Evolutionary conservation across 2,797 vertebrate genomes (phyloP), one percentile per base, ranked within the genome.

Genomic region (Myotis daubentonii): DNA sequence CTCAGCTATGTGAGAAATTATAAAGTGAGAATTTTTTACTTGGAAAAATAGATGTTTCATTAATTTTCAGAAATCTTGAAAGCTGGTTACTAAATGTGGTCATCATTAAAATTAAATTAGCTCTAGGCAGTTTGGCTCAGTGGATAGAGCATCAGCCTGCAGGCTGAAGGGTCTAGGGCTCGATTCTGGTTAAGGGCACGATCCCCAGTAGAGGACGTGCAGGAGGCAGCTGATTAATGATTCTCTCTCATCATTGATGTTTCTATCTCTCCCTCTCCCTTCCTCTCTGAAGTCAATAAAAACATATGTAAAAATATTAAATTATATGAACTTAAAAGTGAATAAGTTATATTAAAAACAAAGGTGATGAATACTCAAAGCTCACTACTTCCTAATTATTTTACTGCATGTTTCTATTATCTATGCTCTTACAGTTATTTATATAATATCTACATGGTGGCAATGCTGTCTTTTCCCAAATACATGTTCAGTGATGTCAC

Each of bases 51-150:
- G 7, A 33, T 16, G 36, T 92, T 74, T 93, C 41, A 49, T 70
- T 82, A 0, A 68, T 89, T 95, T 91, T 87, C 36, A 93, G 87
- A 93, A 96, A 72, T 85, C 15, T 89, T 92, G n/a, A 41, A 47
- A 85, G 25, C 15, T 60, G 16, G 3, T 75, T 57, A 33, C 62
- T 94, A 79, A 85, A 66, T 44, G 30, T 84, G 30, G 38, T 68
- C 51, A 57, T 88, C 53, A 65, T 79, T 88, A 96, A 96, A 88
- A 78, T 91, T 66, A 81, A 71, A 47, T 88, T 78, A 72, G 28
- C 60, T 12, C 12, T 62, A 62, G 22, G 22, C 8, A 2, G 6
- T 15, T 30, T 62, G 28, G 28, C 60, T 62, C 60, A 62, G 60
- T 62, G 60, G 13, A 62, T 62, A 62, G 28, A 62, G 60, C 1